Conservation (phyloP, 1,140 invertebrate genomes). For the Phymorhynchus buccinoides region DNA sequence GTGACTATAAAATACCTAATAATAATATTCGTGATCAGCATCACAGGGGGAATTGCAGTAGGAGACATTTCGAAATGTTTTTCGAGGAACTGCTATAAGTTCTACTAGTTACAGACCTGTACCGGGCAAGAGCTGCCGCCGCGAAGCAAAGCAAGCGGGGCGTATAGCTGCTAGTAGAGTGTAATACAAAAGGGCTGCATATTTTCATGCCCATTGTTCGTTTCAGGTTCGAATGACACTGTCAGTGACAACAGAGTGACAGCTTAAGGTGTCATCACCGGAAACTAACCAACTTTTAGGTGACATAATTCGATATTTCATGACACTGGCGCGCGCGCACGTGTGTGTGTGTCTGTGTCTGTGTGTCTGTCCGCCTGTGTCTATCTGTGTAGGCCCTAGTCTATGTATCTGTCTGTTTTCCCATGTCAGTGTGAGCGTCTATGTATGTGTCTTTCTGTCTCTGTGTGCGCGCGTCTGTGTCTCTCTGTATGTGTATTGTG, state of each 20-base stretch:
- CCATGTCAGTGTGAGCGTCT: neutral
- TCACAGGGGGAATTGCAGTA: too few relatives aligned
- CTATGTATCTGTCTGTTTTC: neutral
- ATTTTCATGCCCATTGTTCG: neutral
- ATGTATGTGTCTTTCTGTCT: neutral
- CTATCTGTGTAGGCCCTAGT: neutral
- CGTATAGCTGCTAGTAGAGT: too few relatives aligned
- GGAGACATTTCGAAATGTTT: too few relatives aligned
- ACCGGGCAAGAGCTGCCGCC: too few relatives aligned
- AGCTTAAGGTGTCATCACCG: neutral
- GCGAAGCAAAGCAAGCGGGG: neutral
- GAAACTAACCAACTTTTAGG: neutral
- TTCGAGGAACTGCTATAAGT: too few relatives aligned
- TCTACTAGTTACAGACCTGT: too few relatives aligned
- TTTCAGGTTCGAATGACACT: neutral
- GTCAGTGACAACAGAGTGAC: neutral
- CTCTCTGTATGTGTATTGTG: too few relatives aligned
- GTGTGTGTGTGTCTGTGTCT: constrained; percentile 12
- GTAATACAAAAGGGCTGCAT: neutral
- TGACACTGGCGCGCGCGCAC: neutral
- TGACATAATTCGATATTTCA: too few relatives aligned
- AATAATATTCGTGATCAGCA: too few relatives aligned
- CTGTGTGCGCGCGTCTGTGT: neutral
- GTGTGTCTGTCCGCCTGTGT: constrained; percentile 12
- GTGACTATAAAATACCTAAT: too few relatives aligned